These are phyloP conservation scores for Ceratosolen fusciceps DNA, from an alignment of 1,140 invertebrate genomes.

Conservation along the genomic window DNA sequence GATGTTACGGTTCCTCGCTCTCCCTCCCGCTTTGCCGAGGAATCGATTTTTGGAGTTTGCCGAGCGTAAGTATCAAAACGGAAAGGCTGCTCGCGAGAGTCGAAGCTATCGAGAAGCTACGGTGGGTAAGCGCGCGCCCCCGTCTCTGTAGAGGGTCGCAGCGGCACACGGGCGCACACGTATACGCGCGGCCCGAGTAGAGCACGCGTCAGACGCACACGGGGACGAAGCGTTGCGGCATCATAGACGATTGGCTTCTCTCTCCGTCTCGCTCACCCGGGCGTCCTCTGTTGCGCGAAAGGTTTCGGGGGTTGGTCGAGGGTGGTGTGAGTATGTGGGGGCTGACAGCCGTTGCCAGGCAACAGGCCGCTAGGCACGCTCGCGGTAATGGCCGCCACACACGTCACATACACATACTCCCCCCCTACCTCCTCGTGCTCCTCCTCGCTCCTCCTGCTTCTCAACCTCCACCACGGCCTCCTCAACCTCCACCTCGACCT, in stretches of 20 bases:
- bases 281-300: conserved; percentile 25
- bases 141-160: conserved; percentile 39
- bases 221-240: background rate
- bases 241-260: background rate
- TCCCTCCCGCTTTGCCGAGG: background rate
- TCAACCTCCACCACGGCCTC: too few relatives aligned
- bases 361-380: conserved; percentile 60
- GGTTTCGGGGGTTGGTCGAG: conserved; percentile 65
- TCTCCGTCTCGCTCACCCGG: background rate
- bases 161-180: too few relatives aligned
- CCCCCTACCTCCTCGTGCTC: too few relatives aligned
- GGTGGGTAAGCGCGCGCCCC: conserved; percentile 60
- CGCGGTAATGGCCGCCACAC: conserved; percentile 70
- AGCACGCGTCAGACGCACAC: background rate
- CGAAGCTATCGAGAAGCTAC: conserved; percentile 61
- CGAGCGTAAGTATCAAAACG: conserved; percentile 36
- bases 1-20: conserved; percentile 22
- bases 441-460: too few relatives aligned
- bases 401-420: conserved; percentile 67
- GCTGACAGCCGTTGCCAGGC: conserved; percentile 69
- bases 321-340: conserved; percentile 71
- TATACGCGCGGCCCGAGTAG: background rate
- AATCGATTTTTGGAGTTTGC: conserved; percentile 47
- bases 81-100: conserved; percentile 29
- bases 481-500: conserved; percentile 33